These are phyloP conservation scores for Podilymbus podiceps DNA, from an alignment of 2,113 vertebrate species.

Conservation along the genomic window DNA sequence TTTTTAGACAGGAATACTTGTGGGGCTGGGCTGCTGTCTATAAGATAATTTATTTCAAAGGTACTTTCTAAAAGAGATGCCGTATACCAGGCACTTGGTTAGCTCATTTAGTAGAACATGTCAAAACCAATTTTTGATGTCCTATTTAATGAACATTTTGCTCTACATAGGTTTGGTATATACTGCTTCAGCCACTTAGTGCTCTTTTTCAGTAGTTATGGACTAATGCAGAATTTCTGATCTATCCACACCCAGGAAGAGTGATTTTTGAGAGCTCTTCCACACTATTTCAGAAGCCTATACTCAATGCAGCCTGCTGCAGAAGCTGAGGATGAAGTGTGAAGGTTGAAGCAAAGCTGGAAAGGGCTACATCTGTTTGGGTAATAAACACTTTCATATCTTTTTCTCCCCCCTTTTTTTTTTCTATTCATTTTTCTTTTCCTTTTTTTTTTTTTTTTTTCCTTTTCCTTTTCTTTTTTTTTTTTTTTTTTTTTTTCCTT, in stretches of 20 bases:
- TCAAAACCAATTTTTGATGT: background rate
- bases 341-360: background rate
- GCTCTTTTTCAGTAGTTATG: background rate
- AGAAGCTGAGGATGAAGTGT: background rate
- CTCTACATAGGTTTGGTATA: background rate
- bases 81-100: background rate
- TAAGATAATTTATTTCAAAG: background rate
- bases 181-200: background rate
- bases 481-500: background rate
- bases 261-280: background rate
- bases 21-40: background rate
- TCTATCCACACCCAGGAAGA: background rate
- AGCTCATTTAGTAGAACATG: background rate
- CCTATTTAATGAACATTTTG: background rate
- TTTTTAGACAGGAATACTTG: background rate
- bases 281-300: background rate
- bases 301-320: background rate
- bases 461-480: background rate
- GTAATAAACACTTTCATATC: background rate
- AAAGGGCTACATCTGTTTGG: background rate
- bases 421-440: too few species aligned
- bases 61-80: background rate
- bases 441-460: background rate
- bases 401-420: background rate
- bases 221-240: background rate